These are phyloP conservation scores for Paradoxurus hermaphroditus DNA, from an alignment of 2,113 vertebrate genomes.

Conservation along the genomic window DNA sequence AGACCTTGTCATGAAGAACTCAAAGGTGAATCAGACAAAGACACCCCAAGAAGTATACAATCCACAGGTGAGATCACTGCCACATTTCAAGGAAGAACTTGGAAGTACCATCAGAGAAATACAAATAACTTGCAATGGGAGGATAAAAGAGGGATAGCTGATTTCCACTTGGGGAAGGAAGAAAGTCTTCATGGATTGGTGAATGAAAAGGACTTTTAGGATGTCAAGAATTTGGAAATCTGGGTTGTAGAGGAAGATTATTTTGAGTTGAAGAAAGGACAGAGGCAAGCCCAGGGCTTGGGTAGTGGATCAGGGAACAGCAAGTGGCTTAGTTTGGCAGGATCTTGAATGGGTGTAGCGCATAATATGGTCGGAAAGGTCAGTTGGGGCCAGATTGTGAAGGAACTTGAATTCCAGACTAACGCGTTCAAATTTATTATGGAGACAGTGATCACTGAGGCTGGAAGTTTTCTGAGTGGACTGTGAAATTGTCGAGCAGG, in stretches of 20 bases:
- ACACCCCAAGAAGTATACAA: neutral
- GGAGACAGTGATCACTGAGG: conserved; percentile 24
- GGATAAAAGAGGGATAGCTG: neutral
- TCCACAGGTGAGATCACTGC: neutral
- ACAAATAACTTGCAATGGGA: neutral
- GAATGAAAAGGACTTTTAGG: neutral
- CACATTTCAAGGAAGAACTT: neutral
- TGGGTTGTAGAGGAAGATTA: neutral
- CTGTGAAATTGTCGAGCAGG: neutral
- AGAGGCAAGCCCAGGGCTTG: neutral
- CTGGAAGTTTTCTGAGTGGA: conserved; percentile 22
- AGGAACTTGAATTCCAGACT: conserved; percentile 56
- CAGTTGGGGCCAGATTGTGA: conserved; percentile 55
- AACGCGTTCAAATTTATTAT: conserved; percentile 43
- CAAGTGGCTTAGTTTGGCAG: conserved; percentile 37
- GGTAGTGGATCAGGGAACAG: neutral
- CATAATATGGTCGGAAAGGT: conserved; percentile 42
- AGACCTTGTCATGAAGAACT: neutral
- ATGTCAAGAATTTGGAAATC: neutral
- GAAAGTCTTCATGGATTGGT: neutral
- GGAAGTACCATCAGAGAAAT: neutral
- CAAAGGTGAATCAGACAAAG: neutral
- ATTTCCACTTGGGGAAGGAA: neutral
- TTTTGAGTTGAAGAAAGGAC: neutral
- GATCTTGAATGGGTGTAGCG: conserved; percentile 20